Percentiles rank a stretch among this genome's conserved stretches.
These are phyloP conservation scores for Eurytoma californica DNA, from an alignment of 2,888 invertebrate species.

Conservation along the genomic window DNA sequence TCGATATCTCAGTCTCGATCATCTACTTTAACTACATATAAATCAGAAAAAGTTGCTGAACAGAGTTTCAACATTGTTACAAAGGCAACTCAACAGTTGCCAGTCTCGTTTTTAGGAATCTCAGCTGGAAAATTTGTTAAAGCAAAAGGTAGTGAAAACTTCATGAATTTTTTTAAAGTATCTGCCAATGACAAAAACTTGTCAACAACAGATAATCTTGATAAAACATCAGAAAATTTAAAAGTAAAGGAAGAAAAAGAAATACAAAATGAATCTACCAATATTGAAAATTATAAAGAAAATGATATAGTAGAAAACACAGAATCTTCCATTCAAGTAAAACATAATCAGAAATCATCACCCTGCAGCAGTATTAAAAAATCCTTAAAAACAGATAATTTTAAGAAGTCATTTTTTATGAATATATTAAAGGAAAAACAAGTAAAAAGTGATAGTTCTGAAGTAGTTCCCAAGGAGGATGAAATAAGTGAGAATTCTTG, in stretches of 20 bases:
- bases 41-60: slow-evolving; percentile 80
- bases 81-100: slow-evolving; percentile 77
- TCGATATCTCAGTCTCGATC: slow-evolving; percentile 79
- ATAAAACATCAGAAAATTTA: not conserved
- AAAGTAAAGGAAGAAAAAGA: not conserved
- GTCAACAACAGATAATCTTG: not conserved
- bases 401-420: slow-evolving; percentile 71
- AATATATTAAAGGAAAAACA: slow-evolving; percentile 65
- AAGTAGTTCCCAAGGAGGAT: not conserved
- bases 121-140: slow-evolving; percentile 76
- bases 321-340: not conserved
- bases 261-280: not conserved
- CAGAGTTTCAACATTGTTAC: slow-evolving; percentile 83
- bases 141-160: slow-evolving; percentile 66
- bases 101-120: slow-evolving; percentile 76
- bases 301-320: not conserved
- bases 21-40: slow-evolving; percentile 79
- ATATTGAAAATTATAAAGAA: not conserved
- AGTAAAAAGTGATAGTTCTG: slow-evolving; percentile 11
- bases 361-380: slow-evolving; percentile 51
- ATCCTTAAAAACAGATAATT: slow-evolving; percentile 60
- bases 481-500: not conserved
- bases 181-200: slow-evolving; percentile 22
- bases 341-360: slow-evolving; percentile 40
- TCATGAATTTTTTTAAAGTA: slow-evolving; percentile 69